A percentile compares a stretch with the other conserved stretches of the same genome.
phyloP scores from a whole-genome alignment of 2,888 invertebrate species.

The Eilema sororculum region DNA sequence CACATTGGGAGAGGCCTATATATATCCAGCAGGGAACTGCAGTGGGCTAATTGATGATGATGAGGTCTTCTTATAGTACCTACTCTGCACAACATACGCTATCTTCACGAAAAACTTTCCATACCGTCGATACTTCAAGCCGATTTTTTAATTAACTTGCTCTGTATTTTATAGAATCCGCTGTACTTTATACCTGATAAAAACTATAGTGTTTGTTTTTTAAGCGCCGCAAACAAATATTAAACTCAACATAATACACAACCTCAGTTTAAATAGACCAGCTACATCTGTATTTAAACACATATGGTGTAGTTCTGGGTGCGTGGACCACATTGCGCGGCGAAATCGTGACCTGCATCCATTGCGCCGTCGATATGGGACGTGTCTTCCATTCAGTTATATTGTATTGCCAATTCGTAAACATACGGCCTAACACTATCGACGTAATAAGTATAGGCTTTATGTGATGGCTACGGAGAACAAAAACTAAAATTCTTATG shows the following conservation, averaged over 20 bases:
- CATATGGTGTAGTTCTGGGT: conserved; percentile 27
- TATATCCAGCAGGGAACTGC: too few relatives aligned
- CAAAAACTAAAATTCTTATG: neutral
- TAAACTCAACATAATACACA: neutral
- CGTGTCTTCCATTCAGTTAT: conserved; percentile 51
- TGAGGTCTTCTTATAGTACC: too few relatives aligned
- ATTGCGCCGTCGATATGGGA: conserved; percentile 50
- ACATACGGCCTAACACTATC: conserved; percentile 48
- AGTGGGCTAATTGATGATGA: too few relatives aligned
- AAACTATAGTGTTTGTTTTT: neutral
- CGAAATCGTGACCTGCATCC: conserved; percentile 62
- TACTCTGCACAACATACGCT: too few relatives aligned
- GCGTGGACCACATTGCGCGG: conserved; percentile 39
- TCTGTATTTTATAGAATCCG: neutral
- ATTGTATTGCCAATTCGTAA: conserved; percentile 57
- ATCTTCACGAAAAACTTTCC: too few relatives aligned
- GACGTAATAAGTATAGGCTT: conserved; percentile 24
- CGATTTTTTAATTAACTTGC: neutral
- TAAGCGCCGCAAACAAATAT: neutral
- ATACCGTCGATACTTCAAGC: neutral
- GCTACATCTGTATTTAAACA: conserved; percentile 13
- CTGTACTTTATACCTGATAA: neutral
- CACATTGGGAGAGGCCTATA: too few relatives aligned
- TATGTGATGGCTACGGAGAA: neutral
- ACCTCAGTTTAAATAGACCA: conserved; percentile 21